Evolutionary conservation across 2,888 invertebrate genomes (phyloP).

Genomic region (Callosobruchus maculatus): DNA sequence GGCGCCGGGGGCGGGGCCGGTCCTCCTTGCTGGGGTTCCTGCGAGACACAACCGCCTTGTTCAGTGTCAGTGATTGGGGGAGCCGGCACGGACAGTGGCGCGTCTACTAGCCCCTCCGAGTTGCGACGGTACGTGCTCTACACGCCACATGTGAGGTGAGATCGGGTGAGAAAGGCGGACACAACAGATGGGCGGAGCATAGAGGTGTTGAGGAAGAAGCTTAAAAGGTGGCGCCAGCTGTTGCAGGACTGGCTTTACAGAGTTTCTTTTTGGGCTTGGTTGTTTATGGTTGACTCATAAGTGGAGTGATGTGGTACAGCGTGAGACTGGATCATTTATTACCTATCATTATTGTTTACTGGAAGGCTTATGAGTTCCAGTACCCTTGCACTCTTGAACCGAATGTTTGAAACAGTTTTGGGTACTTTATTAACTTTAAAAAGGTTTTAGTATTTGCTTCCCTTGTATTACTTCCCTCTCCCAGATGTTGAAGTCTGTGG

Average conservation of each 20-base stretch:
- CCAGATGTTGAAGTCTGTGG: no score
- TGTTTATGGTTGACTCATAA: not conserved
- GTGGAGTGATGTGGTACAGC: not conserved
- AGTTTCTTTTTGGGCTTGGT: not conserved
- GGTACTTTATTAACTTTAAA: no score
- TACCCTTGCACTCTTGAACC: no score
- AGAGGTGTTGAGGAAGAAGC: conserved; percentile 8
- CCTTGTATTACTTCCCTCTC: no score
- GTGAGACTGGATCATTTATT: not conserved
- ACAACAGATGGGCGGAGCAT: not conserved
- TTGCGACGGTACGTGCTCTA: conserved; percentile 51
- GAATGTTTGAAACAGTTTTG: no score
- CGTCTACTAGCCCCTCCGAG: conserved; percentile 50
- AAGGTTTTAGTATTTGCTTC: no score
- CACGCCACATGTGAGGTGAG: conserved; percentile 29
- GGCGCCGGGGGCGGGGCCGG: conserved; percentile 62
- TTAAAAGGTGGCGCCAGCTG: not conserved
- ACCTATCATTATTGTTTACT: no score
- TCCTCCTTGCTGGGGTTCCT: conserved; percentile 56
- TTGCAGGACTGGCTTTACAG: not conserved
- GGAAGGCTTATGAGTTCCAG: no score
- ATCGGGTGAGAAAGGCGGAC: not conserved
- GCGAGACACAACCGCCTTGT: conserved; percentile 17
- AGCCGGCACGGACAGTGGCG: conserved; percentile 47
- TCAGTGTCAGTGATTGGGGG: not conserved